phyloP scores from a whole-genome alignment of 2,888 invertebrate genomes.

The Scelioninae gen. 1 region DNA sequence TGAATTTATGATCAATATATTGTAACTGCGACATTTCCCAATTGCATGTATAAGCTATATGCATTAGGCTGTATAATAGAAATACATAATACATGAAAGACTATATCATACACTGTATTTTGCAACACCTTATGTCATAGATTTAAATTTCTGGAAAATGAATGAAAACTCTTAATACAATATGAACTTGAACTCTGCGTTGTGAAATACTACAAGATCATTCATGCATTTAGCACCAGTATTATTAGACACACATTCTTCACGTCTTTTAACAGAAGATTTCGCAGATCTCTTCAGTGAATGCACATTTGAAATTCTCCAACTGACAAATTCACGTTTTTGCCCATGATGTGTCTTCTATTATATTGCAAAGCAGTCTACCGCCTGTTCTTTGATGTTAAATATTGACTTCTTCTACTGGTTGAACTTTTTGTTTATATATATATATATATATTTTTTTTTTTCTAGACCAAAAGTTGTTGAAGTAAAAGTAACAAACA shows the following conservation, averaged over 20 bases:
- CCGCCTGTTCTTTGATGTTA: slow-evolving; percentile 1
- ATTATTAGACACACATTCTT: slow-evolving; percentile 51
- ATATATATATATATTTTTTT: background rate
- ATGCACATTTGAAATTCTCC: slow-evolving; percentile 46
- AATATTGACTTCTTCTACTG: background rate
- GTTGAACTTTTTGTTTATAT: background rate
- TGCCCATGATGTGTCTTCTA: slow-evolving; percentile 21
- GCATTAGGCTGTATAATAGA: slow-evolving; percentile 17
- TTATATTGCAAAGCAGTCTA: background rate
- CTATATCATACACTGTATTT: slow-evolving; percentile 14
- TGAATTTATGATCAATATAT: too few relatives aligned
- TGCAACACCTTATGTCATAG: slow-evolving; percentile 45
- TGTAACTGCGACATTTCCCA: slow-evolving; percentile 10
- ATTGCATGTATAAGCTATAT: slow-evolving; percentile 15
- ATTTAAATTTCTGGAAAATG: slow-evolving; percentile 50
- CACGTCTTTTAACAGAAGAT: slow-evolving; percentile 35
- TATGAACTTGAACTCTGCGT: slow-evolving; percentile 56
- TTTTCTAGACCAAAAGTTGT: too few relatives aligned
- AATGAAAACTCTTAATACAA: slow-evolving; percentile 49
- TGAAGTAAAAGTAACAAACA: too few relatives aligned
- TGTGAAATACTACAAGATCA: slow-evolving; percentile 55
- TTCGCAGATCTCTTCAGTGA: slow-evolving; percentile 15
- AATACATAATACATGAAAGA: slow-evolving; percentile 48
- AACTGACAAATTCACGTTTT: slow-evolving; percentile 30
- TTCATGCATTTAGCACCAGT: slow-evolving; percentile 56